Percentiles rank a stretch among this genome's conserved stretches.
phyloP scores from a whole-genome alignment of 2,888 invertebrate species.

The Celastrina argiolus region DNA sequence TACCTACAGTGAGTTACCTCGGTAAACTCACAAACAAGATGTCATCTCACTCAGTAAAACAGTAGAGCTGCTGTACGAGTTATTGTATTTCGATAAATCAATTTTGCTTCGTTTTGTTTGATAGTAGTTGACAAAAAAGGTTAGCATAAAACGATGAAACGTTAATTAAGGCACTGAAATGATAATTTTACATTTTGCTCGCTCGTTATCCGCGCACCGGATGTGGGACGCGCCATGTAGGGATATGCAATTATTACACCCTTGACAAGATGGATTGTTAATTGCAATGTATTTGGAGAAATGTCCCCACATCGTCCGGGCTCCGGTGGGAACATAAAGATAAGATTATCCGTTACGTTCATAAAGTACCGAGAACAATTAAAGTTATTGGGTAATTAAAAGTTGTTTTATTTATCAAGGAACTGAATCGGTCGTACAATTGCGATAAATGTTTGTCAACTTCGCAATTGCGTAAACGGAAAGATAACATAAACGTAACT shows the following conservation, averaged over 20 bases:
- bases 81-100: neutral
- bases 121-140: neutral
- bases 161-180: constrained; percentile 21
- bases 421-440: neutral
- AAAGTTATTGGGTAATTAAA: constrained; percentile 3
- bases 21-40: neutral
- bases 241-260: constrained; percentile 19
- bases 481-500: too few relatives aligned
- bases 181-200: constrained; percentile 20
- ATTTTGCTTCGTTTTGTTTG: neutral
- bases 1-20: neutral
- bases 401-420: neutral
- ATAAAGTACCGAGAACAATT: constrained; percentile 2
- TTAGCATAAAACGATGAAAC: constrained; percentile 11
- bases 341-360: neutral
- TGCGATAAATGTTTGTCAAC: neutral
- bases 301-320: neutral
- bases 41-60: neutral
- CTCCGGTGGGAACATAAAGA: constrained; percentile 8
- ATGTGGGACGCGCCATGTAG: constrained; percentile 19
- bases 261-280: constrained; percentile 18
- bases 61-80: neutral
- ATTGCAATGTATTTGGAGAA: constrained; percentile 19
- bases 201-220: constrained; percentile 15
- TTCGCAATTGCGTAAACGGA: neutral